Percentiles rank a stretch among this genome's conserved stretches.
Conservation (phyloP, 1,140 invertebrate species). For the Ceratitis capitata region DNA sequence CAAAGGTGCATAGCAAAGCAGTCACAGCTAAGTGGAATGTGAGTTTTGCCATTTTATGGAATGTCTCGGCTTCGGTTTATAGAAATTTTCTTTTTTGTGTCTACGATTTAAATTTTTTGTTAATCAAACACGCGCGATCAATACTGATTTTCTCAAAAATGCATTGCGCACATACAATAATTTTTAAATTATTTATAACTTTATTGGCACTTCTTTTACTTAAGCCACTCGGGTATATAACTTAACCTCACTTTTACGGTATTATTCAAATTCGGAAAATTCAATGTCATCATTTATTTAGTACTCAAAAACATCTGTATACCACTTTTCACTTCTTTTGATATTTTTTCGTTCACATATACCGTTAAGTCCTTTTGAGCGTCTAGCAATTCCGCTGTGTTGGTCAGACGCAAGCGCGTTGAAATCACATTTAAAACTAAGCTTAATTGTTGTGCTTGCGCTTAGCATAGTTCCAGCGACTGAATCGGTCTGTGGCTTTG, state of each 20-base stretch:
- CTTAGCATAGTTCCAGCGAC: not conserved
- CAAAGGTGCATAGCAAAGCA: not conserved
- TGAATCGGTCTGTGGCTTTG: not conserved
- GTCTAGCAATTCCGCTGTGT: not conserved
- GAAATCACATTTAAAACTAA: not conserved
- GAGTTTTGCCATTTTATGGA: not conserved
- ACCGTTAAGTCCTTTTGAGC: not conserved
- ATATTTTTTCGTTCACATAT: not conserved
- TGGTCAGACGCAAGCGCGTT: not conserved
- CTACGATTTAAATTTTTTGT: not conserved
- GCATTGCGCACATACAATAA: not conserved
- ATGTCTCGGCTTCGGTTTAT: not conserved
- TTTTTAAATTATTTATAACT: not conserved
- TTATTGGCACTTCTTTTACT: not conserved
- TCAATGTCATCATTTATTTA: no score
- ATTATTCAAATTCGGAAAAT: no score
- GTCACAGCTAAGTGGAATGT: not conserved
- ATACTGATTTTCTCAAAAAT: not conserved
- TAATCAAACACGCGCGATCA: not conserved
- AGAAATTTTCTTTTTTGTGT: not conserved
- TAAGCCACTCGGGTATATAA: no score
- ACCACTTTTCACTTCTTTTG: not conserved
- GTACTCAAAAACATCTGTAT: not conserved
- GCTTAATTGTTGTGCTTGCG: not conserved
- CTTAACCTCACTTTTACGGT: no score